These are phyloP conservation scores for Mechanitis mazaeus DNA, from an alignment of 2,888 invertebrate species.

Conservation along the genomic window DNA sequence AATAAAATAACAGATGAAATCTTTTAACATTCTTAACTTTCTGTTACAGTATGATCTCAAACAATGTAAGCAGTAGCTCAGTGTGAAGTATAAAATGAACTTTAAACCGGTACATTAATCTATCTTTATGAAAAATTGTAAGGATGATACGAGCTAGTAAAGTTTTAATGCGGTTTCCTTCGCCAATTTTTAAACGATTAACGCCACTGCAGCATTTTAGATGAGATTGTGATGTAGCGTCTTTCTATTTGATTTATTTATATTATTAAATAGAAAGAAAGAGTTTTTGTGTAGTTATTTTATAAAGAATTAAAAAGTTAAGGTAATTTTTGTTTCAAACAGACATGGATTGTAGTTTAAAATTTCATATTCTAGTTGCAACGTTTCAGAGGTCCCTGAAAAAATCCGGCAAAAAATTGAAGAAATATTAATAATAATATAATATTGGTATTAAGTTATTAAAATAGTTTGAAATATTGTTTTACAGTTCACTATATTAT, in stretches of 20 bases:
- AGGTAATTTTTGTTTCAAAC: too few relatives aligned
- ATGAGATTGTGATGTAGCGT: slow-evolving; percentile 9
- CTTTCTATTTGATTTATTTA: neutral
- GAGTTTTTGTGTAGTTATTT: too few relatives aligned
- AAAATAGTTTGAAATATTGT: too few relatives aligned
- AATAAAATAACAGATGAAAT: neutral
- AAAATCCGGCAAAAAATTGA: too few relatives aligned
- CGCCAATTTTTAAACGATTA: slow-evolving; percentile 20
- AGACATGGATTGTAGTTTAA: too few relatives aligned
- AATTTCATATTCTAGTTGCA: too few relatives aligned
- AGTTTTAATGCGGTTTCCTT: slow-evolving; percentile 27
- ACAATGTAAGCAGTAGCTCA: neutral
- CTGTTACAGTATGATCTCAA: neutral
- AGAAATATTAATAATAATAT: too few relatives aligned
- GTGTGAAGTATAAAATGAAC: slow-evolving; percentile 14
- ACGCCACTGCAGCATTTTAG: neutral
- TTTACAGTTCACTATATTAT: too few relatives aligned
- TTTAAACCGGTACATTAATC: slow-evolving; percentile 22
- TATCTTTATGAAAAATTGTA: slow-evolving; percentile 27
- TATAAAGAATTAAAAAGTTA: too few relatives aligned
- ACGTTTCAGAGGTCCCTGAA: too few relatives aligned
- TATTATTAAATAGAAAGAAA: too few relatives aligned
- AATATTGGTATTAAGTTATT: too few relatives aligned
- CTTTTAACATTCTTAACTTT: neutral
- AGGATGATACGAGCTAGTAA: slow-evolving; percentile 18